Evolutionary conservation across 2,888 invertebrate species (phyloP).

Genomic region (Lasius fuliginosus): DNA sequence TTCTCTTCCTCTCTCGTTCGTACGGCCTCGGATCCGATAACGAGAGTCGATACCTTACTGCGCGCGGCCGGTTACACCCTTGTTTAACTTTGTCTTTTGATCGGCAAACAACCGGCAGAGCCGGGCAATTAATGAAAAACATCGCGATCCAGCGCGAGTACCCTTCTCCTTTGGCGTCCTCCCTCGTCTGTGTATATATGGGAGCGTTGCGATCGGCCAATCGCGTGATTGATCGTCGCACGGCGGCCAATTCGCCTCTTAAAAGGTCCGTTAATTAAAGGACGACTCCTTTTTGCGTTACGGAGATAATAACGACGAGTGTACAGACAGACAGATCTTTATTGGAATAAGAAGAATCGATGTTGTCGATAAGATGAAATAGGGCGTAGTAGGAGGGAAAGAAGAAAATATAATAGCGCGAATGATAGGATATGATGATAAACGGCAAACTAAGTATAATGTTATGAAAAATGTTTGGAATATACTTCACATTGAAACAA

Average conservation of each 20-base stretch:
- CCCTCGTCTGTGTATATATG: not conserved
- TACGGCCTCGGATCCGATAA: conserved; percentile 71
- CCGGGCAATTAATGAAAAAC: conserved; percentile 76
- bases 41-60: conserved; percentile 71
- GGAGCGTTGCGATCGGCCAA: conserved; percentile 52
- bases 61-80: conserved; percentile 57
- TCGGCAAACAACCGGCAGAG: conserved; percentile 67
- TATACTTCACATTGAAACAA: not conserved
- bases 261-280: conserved; percentile 49
- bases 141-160: conserved; percentile 56
- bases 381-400: not conserved
- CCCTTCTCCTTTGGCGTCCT: conserved; percentile 11
- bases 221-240: conserved; percentile 67
- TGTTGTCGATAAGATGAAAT: conserved; percentile 29
- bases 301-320: conserved; percentile 37
- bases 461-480: not conserved
- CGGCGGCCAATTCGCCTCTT: conserved; percentile 25
- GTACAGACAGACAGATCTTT: conserved; percentile 33
- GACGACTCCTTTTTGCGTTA: conserved; percentile 23
- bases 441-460: not conserved
- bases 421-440: not conserved
- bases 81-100: conserved; percentile 76
- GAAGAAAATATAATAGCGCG: not conserved
- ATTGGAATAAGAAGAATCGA: conserved; percentile 32
- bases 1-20: conserved; percentile 20